A percentile compares a stretch with the other conserved stretches of the same genome.
phyloP scores from a whole-genome alignment of 2,797 vertebrate genomes.

The Coccyzus lansbergi region DNA sequence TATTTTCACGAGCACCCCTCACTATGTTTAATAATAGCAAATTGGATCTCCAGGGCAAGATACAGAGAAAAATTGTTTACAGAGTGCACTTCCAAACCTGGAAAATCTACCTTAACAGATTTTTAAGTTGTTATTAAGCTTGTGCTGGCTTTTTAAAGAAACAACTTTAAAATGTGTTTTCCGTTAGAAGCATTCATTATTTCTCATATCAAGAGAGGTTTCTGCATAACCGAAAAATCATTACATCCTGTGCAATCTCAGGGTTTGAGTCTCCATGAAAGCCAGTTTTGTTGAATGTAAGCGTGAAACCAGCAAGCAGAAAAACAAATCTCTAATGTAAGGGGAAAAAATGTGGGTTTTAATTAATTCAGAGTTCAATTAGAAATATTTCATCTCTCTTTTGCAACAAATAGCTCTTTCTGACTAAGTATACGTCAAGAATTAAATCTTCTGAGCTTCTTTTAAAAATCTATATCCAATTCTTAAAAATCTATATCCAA shows the following conservation, averaged over 20 bases:
- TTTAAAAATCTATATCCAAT: slow-evolving; percentile 56
- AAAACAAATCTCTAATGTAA: background rate
- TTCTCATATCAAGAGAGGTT: background rate
- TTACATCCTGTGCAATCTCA: background rate
- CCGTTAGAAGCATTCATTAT: background rate
- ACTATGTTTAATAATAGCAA: slow-evolving; percentile 39
- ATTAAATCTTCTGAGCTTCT: slow-evolving; percentile 19
- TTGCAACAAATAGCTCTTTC: slow-evolving; percentile 29
- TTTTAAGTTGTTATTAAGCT: slow-evolving; percentile 21
- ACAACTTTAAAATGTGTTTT: background rate
- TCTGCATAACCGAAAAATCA: slow-evolving; percentile 37
- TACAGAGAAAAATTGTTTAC: slow-evolving; percentile 4
- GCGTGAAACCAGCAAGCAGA: background rate
- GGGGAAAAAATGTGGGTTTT: background rate
- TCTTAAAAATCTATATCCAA: slow-evolving; percentile 62
- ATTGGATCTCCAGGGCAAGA: slow-evolving; percentile 31
- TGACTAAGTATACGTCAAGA: background rate
- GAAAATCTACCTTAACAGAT: background rate
- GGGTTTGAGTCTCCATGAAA: background rate
- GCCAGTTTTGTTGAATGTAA: background rate
- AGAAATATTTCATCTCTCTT: background rate
- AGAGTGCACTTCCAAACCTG: background rate
- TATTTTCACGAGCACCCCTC: slow-evolving; percentile 25
- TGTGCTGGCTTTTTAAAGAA: background rate
- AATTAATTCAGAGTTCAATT: slow-evolving; percentile 41